Conservation (phyloP, 1,140 invertebrate genomes). For the Drosophila biarmipes region DNA sequence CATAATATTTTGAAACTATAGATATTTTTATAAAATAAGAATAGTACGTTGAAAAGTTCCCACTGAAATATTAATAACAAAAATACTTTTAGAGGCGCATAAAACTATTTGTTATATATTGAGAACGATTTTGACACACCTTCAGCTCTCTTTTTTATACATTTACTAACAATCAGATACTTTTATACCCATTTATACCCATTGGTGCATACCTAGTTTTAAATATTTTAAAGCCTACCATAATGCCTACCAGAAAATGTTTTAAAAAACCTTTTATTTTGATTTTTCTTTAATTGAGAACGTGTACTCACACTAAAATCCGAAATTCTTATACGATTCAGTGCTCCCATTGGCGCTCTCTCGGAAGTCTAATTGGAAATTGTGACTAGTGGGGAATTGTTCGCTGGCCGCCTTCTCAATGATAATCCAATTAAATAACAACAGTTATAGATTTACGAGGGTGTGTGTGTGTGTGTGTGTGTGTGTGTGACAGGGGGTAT, state of each 20-base stretch:
- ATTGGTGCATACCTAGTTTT: no score
- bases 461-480: neutral
- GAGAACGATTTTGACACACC: no score
- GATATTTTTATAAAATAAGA: neutral
- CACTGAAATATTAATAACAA: no score
- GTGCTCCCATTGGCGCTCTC: neutral
- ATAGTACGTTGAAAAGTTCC: neutral
- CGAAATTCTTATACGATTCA: neutral
- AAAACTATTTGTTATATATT: no score
- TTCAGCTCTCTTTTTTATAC: no score
- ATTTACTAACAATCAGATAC: no score
- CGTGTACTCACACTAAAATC: neutral
- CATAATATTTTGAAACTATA: neutral
- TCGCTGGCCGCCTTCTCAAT: conserved; percentile 30
- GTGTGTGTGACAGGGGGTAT: neutral
- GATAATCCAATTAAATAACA: conserved; percentile 42
- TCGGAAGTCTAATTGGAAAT: conserved; percentile 35
- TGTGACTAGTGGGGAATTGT: conserved; percentile 20
- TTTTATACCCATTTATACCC: no score
- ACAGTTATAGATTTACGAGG: conserved; percentile 23
- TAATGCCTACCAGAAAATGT: no score
- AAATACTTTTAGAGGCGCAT: no score
- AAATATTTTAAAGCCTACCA: no score
- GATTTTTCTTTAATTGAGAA: neutral
- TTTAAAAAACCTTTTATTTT: no score